Percentiles rank a stretch among this genome's conserved stretches.
Conservation (phyloP, 2,888 invertebrate species). For the Chymomyza procnemis region DNA sequence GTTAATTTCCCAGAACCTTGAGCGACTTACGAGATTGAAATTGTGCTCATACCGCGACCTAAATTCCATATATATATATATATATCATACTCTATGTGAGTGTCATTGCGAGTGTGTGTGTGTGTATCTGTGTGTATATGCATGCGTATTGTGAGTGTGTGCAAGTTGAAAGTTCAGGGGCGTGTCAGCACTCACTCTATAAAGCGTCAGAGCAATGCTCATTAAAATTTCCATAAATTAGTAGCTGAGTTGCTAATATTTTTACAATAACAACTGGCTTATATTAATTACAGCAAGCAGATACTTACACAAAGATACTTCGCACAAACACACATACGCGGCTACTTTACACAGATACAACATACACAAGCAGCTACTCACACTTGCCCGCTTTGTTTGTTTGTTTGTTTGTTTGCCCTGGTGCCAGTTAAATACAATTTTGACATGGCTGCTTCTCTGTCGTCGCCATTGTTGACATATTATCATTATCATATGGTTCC, state of each 20-base stretch:
- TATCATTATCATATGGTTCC: neutral
- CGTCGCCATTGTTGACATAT: neutral
- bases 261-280: neutral
- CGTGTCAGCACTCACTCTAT: neutral
- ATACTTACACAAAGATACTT: neutral
- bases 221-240: neutral
- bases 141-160: neutral
- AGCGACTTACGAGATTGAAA: neutral
- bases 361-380: neutral
- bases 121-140: neutral
- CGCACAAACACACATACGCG: neutral
- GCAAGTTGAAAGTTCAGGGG: neutral
- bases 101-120: neutral
- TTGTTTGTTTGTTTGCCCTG: conserved; percentile 28
- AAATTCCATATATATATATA: neutral
- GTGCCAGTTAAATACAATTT: conserved; percentile 43
- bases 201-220: neutral
- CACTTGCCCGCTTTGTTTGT: conserved; percentile 5
- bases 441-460: conserved; percentile 31
- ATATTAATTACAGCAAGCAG: neutral
- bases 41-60: neutral
- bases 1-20: neutral
- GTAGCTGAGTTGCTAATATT: neutral
- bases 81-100: neutral
- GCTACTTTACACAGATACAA: neutral